Evolutionary conservation across 2,888 invertebrate species (phyloP).

Genomic region (Thyatira batis): DNA sequence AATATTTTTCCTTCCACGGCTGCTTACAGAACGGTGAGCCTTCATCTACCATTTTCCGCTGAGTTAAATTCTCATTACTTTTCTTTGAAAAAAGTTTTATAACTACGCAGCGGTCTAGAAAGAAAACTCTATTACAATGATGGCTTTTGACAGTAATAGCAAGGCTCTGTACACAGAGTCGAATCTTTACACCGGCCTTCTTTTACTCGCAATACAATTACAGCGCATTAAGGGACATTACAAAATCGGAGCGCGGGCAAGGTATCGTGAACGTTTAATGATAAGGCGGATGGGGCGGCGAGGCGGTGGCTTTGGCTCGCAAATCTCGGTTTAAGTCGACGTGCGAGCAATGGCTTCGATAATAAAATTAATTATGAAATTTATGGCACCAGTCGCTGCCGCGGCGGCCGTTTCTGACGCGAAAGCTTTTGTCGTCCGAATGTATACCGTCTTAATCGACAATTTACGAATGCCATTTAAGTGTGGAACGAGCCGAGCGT

Average conservation of each 20-base stretch:
- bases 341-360: slow-evolving; percentile 65
- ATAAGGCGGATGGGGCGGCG: slow-evolving; percentile 64
- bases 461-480: slow-evolving; percentile 64
- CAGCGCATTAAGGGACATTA: slow-evolving; percentile 59
- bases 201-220: slow-evolving; percentile 72
- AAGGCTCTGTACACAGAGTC: slow-evolving; percentile 43
- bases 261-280: slow-evolving; percentile 70
- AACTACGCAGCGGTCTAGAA: slow-evolving; percentile 60
- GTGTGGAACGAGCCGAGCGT: slow-evolving; percentile 37
- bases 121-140: slow-evolving; percentile 74
- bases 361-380: slow-evolving; percentile 77
- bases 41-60: slow-evolving; percentile 69
- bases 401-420: slow-evolving; percentile 48
- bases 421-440: slow-evolving; percentile 59
- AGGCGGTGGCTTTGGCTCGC: slow-evolving; percentile 66
- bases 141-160: slow-evolving; percentile 64
- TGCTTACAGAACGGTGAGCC: slow-evolving; percentile 53
- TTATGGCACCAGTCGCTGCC: slow-evolving; percentile 54
- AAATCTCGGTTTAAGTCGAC: slow-evolving; percentile 74
- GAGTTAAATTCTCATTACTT: slow-evolving; percentile 80
- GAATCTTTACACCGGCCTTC: slow-evolving; percentile 56
- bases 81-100: slow-evolving; percentile 73
- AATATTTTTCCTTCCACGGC: slow-evolving; percentile 62
- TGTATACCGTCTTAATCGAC: slow-evolving; percentile 69
- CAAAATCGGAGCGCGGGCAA: slow-evolving; percentile 51